Evolutionary conservation across 2,113 vertebrate species (phyloP).

Genomic region (Callithrix jacchus): DNA sequence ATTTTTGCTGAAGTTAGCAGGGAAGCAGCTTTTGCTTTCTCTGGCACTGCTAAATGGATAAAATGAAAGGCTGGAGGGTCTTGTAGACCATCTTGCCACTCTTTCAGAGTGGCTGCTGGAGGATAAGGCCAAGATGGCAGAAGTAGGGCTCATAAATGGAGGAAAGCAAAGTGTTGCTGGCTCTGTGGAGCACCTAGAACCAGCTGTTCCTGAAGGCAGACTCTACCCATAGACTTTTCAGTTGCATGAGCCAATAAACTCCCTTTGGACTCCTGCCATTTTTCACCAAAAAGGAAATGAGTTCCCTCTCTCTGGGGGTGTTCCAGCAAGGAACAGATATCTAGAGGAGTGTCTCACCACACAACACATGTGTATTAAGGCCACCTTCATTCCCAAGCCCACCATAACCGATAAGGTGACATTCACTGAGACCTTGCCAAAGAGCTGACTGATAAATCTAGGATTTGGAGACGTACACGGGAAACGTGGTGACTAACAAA

Average conservation of each 20-base stretch:
- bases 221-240: not conserved
- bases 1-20: not conserved
- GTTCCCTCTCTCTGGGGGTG: not conserved
- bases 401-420: not conserved
- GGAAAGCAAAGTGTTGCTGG: not conserved
- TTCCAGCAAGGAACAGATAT: not conserved
- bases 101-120: not conserved
- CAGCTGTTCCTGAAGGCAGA: not conserved
- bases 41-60: not conserved
- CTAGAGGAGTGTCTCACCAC: not conserved
- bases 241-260: not conserved
- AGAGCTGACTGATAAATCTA: not conserved
- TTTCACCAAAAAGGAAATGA: not conserved
- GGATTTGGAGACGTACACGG: not conserved
- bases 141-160: not conserved
- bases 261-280: not conserved
- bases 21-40: not conserved
- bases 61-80: not conserved
- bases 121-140: not conserved
- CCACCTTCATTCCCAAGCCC: not conserved
- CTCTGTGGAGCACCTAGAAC: not conserved
- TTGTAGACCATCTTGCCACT: not conserved
- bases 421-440: not conserved
- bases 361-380: accelerated
- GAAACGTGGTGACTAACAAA: not conserved